Conservation (phyloP, 1,140 invertebrate species). For the Druon quercuslanigerum region DNA sequence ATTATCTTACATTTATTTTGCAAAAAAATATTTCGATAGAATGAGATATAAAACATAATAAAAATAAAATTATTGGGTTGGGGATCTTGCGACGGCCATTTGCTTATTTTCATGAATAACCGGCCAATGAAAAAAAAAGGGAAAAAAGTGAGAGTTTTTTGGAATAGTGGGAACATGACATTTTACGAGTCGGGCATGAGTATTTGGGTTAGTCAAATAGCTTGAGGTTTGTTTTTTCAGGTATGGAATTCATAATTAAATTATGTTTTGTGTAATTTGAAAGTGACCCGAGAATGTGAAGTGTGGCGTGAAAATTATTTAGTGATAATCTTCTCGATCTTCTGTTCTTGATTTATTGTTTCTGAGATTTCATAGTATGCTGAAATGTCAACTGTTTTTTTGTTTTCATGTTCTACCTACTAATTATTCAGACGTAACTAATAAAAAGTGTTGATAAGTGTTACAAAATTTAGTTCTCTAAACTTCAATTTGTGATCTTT, state of each 20-base stretch:
- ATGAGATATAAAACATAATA: neutral
- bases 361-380: neutral
- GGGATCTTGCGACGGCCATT: neutral
- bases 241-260: neutral
- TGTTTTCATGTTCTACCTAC: neutral
- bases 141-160: neutral
- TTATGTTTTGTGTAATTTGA: neutral
- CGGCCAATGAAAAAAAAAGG: slow-evolving; percentile 24
- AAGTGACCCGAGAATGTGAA: neutral
- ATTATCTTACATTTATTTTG: neutral
- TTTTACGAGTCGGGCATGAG: neutral
- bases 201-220: slow-evolving; percentile 11
- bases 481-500: neutral
- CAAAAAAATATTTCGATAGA: neutral
- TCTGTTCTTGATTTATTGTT: neutral
- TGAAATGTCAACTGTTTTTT: neutral
- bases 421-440: neutral
- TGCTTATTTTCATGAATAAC: neutral
- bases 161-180: neutral
- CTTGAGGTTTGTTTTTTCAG: neutral
- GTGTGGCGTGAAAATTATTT: neutral
- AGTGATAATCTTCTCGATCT: neutral
- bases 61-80: neutral
- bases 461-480: neutral
- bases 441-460: neutral